Conservation (phyloP, 2,888 invertebrate genomes). For the Schrankia costaestrigalis region DNA sequence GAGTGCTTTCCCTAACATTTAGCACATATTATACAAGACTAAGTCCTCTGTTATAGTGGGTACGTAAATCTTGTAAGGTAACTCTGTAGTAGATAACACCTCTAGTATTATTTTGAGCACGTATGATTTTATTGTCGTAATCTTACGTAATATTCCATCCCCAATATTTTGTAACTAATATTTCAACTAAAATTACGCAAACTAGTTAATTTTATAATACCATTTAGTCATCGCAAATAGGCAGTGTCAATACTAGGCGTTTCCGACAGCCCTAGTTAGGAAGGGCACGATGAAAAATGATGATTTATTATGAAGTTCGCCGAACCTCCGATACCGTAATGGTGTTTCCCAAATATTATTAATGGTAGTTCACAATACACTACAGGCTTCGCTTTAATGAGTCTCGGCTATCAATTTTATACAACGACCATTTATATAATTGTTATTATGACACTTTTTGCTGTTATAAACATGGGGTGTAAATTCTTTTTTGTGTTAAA, state of each 20-base stretch:
- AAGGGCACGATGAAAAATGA: slow-evolving; percentile 36
- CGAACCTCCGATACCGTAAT: slow-evolving; percentile 31
- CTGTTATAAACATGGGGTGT: too few relatives aligned
- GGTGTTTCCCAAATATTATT: slow-evolving; percentile 46
- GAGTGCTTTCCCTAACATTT: too few relatives aligned
- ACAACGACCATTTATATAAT: slow-evolving; percentile 20
- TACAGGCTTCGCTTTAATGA: slow-evolving; percentile 14
- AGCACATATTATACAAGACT: too few relatives aligned
- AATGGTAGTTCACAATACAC: slow-evolving; percentile 32
- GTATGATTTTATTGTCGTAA: too few relatives aligned
- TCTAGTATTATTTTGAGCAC: too few relatives aligned
- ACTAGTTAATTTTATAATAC: neutral
- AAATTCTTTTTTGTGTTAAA: too few relatives aligned
- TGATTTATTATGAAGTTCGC: slow-evolving; percentile 45
- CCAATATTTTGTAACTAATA: too few relatives aligned
- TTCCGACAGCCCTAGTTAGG: slow-evolving; percentile 10
- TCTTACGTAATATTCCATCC: too few relatives aligned
- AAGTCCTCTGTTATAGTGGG: too few relatives aligned
- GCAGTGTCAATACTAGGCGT: neutral
- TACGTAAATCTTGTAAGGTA: too few relatives aligned
- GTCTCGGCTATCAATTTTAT: slow-evolving; percentile 24
- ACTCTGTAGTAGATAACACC: too few relatives aligned
- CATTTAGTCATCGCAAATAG: neutral
- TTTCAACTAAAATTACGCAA: neutral
- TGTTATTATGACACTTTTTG: slow-evolving; percentile 11